Evolutionary conservation across 2,113 vertebrate species (phyloP).

Genomic region (Gila orcuttii): DNA sequence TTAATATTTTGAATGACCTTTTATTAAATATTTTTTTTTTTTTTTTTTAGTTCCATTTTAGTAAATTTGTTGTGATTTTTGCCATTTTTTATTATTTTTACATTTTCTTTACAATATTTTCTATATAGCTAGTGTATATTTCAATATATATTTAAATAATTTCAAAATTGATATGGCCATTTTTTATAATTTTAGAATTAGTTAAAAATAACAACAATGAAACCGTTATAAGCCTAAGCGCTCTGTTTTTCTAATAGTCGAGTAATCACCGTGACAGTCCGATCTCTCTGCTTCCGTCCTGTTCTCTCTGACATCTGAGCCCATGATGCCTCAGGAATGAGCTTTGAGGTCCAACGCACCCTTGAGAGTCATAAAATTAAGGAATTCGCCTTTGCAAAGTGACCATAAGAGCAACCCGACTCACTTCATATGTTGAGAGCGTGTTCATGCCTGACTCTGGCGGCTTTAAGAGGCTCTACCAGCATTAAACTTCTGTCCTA

Average conservation of each 20-base stretch:
- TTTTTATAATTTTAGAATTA: neutral
- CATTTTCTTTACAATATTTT: neutral
- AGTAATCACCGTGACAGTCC: constrained; percentile 21
- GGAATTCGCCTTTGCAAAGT: neutral
- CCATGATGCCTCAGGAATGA: constrained; percentile 59
- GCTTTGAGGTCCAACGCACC: constrained; percentile 49
- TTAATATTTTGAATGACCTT: no score
- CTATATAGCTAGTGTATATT: no score
- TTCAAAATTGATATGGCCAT: neutral
- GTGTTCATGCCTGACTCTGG: neutral
- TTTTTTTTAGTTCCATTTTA: neutral
- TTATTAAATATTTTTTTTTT: no score
- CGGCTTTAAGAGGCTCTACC: neutral
- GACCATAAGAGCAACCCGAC: neutral
- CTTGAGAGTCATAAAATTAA: constrained; percentile 57
- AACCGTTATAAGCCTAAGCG: no score
- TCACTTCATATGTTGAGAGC: neutral
- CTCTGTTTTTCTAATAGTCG: neutral
- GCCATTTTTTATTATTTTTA: neutral
- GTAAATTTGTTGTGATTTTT: neutral
- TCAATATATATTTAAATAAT: no score
- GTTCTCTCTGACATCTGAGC: constrained; percentile 46
- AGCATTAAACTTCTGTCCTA: neutral
- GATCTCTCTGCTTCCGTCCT: neutral
- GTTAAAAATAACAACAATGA: neutral